These are phyloP conservation scores for Cheilosia impressa DNA, from an alignment of 2,888 invertebrate genomes.

Conservation along the genomic window DNA sequence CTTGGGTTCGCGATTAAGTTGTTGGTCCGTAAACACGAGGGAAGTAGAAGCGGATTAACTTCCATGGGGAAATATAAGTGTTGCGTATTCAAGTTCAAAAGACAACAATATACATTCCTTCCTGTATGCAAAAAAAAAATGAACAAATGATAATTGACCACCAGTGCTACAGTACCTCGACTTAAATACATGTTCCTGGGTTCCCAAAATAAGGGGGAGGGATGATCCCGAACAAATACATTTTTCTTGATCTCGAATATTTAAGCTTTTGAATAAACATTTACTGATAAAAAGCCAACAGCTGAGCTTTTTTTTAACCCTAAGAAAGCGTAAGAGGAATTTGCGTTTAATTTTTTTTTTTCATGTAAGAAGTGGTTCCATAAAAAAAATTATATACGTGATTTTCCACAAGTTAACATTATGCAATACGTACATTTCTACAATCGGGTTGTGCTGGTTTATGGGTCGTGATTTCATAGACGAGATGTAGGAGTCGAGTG, in stretches of 20 bases:
- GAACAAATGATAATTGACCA: constrained; percentile 66
- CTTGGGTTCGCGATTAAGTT: constrained; percentile 73
- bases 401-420: neutral
- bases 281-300: constrained; percentile 3
- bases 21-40: constrained; percentile 73
- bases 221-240: neutral
- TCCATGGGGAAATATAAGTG: constrained; percentile 74
- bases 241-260: neutral
- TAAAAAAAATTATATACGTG: neutral
- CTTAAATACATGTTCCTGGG: neutral
- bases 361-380: too few species aligned
- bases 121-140: neutral
- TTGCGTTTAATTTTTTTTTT: neutral
- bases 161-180: constrained; percentile 12
- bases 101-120: constrained; percentile 41
- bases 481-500: constrained; percentile 58
- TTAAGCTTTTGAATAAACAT: constrained; percentile 17
- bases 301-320: constrained; percentile 14
- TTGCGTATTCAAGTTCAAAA: constrained; percentile 70
- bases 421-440: neutral
- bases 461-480: constrained; percentile 34
- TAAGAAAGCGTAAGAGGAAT: neutral
- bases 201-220: neutral
- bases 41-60: constrained; percentile 73
- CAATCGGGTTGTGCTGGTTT: constrained; percentile 1